Percentiles rank a stretch among this genome's conserved stretches.
phyloP scores from a whole-genome alignment of 2,113 vertebrate species.

The Calidris pygmaea region DNA sequence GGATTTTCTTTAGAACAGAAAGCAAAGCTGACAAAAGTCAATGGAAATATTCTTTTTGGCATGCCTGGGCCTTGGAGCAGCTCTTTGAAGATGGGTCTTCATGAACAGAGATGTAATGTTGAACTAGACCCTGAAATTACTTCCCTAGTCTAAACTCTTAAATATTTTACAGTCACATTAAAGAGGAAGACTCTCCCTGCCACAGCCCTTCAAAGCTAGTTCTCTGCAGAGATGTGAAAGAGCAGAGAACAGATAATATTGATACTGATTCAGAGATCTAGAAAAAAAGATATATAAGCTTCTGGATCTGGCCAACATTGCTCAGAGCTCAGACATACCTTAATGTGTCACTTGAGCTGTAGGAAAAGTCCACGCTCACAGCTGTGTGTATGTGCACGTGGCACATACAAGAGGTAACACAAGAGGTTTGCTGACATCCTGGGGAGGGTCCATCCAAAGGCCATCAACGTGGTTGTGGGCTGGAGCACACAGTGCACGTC shows the following conservation, averaged over 20 bases:
- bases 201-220: neutral
- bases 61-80: neutral
- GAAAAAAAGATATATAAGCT: neutral
- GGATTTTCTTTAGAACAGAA: conserved; percentile 23
- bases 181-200: neutral
- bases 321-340: neutral
- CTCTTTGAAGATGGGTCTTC: neutral
- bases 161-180: conserved; percentile 17
- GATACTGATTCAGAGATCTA: neutral
- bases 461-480: accelerated
- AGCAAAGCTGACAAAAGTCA: conserved; percentile 8
- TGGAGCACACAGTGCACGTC: neutral
- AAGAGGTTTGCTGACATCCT: neutral
- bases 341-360: neutral
- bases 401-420: neutral
- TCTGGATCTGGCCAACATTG: neutral
- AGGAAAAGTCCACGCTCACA: accelerated
- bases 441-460: neutral
- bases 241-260: neutral
- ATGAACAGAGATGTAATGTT: neutral
- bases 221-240: neutral
- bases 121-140: conserved; percentile 1
- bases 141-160: neutral
- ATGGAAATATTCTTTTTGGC: conserved; percentile 30
- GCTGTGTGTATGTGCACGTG: neutral